Base-by-base conservation (phyloP, 1,140 invertebrate genomes). In the Araneus ventricosus region DNA sequence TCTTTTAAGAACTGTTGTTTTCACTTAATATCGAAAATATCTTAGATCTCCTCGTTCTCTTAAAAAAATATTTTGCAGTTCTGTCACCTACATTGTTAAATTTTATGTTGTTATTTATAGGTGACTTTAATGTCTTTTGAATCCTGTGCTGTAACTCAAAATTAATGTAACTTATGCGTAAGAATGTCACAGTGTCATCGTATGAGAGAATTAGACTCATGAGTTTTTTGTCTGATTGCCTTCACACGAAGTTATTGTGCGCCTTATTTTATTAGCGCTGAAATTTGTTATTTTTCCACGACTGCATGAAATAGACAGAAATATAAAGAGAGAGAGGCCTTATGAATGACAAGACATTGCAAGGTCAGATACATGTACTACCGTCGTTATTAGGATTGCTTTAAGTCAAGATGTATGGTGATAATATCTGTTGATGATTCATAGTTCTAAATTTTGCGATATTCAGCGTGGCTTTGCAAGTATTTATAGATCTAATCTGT, bases 271-370 rank as follows among this genome's bases (percentile, higher is more conserved):
- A 75, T 75, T 75, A 37, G 70, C 70, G 30, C 70, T 34, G 70
- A 75, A 75, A 75, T 75, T 75, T 75, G 70, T 75, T 75, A 75
- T 75, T 75, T 75, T 75, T 75, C 22, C 70, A 37, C 70, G 70
- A 75, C 70, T 75, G 10, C 30, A 75, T 75, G 70, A 30, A 75
- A 75, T 75, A 75, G 70, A 37, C 70, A 75, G 70, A 75, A 34
- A 37, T 37, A 34, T 75, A 34, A 75, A 75, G 30, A 34, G 70
- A 34, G 45, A 52, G 45, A 52, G 45, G 3, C 45, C 70, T 20
- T 34, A 34, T 10, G 30, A 75, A 75, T 34, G 70, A 75, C 70
- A 75, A 75, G 70, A 22, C 70, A 75, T 34, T 75, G 30, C 70
- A 75, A 75, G 70, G 70, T 75, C 70, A 75, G 4, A 67, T 67